Evolutionary conservation across 2,797 vertebrate species (phyloP).

Genomic region (Buphagus erythrorhynchus): DNA sequence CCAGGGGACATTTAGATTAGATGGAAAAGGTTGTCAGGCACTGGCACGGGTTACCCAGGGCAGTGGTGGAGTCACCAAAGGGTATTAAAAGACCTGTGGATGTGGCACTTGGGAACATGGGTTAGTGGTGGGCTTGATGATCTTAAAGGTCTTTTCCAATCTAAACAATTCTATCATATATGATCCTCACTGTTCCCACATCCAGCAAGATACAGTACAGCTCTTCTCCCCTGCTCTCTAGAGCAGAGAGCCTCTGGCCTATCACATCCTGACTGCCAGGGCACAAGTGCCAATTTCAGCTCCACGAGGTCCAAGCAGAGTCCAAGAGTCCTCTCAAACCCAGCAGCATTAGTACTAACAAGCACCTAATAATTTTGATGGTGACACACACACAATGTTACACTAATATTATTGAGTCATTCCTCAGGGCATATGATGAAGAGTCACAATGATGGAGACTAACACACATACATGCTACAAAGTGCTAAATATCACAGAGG

Average conservation of each 20-base stretch:
- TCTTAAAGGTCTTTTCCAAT: neutral
- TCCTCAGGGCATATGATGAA: neutral
- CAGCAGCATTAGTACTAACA: neutral
- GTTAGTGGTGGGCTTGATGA: neutral
- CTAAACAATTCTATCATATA: neutral
- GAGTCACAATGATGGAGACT: neutral
- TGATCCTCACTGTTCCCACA: neutral
- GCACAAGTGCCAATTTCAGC: neutral
- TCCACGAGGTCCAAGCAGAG: neutral
- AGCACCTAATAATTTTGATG: neutral
- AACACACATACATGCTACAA: rapidly evolving
- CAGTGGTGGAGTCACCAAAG: neutral
- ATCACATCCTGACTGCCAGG: neutral
- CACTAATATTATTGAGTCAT: neutral
- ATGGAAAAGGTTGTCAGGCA: neutral
- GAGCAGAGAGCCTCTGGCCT: neutral
- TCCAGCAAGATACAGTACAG: neutral
- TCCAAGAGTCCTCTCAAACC: neutral
- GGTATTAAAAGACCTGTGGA: neutral
- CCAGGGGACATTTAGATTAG: neutral
- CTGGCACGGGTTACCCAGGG: neutral
- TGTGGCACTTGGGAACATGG: neutral
- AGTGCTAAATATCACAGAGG: neutral
- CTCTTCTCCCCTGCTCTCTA: rapidly evolving
- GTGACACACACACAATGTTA: neutral